Evolutionary conservation across 2,113 vertebrate species (phyloP), one percentile per base, ranked within the genome.

Genomic region (Columba janthina): DNA sequence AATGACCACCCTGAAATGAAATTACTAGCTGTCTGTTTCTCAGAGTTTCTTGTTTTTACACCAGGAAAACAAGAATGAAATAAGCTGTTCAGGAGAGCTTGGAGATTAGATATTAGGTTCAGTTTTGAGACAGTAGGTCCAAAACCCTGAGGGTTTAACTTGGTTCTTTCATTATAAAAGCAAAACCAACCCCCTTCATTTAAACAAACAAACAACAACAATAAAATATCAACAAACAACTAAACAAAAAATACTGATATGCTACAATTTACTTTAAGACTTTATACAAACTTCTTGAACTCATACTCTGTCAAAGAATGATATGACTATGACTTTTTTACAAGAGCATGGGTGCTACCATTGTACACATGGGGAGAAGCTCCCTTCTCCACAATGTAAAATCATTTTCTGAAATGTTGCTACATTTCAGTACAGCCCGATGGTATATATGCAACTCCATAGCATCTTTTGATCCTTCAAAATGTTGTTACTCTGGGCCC

Each of bases 391-490:
- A 29, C 36, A 58, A 8, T 6, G 8, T 12, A 19, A 13, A 64
- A 51, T 12, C 1, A 0, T 53, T 76, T 88, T 21, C 20, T n/a
- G 57, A 81, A 85, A 81, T 20, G 14, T 36, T 75, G 32, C 22
- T 34, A 3, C 3, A 1, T n/a, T 83, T 92, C 62, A 29, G n/a
- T 32, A 46, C 26, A 50, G 22, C 21, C 6, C 26, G 40, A 5
- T 6, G 3, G 15, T 10, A 26, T 0, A 0, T 21, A 11, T 10
- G 20, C 17, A 69, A 74, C 15, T 26, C 48, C 11, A 8, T 18
- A 34, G 44, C 36, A 34, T 25, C 72, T 74, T 76, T 40, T 24
- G 36, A 89, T 18, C 34, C 34, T 81, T 75, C 20, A 29, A 29
- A 74, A 78, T 7, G 1, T 70, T 2, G 0, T 57, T 69, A 18